A percentile compares a stretch with the other conserved stretches of the same genome.
phyloP scores from a whole-genome alignment of 2,797 vertebrate species.

The Scarus forsteni region DNA sequence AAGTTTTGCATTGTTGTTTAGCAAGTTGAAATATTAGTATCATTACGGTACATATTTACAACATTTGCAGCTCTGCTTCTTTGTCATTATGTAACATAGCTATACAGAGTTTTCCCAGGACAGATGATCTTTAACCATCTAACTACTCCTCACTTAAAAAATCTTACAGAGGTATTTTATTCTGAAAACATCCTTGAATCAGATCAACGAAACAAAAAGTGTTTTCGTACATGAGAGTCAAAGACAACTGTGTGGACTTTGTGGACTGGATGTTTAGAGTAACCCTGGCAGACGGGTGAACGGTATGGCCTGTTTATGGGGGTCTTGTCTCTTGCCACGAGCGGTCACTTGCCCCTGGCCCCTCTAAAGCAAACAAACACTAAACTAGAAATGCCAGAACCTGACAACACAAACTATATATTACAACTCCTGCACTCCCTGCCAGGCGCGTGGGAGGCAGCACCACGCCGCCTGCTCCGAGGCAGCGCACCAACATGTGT shows the following conservation, averaged over 20 bases:
- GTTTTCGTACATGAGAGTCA: slow-evolving; percentile 9
- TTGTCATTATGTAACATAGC: slow-evolving; percentile 44
- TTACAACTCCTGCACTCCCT: slow-evolving; percentile 43
- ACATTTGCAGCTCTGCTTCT: neutral
- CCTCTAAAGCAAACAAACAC: slow-evolving; percentile 77
- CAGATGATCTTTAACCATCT: slow-evolving; percentile 14
- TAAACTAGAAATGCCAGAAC: slow-evolving; percentile 70
- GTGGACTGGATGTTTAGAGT: slow-evolving; percentile 19
- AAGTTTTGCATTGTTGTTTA: neutral
- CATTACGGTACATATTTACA: neutral
- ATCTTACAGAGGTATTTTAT: neutral
- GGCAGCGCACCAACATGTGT: slow-evolving; percentile 26
- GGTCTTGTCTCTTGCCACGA: slow-evolving; percentile 71
- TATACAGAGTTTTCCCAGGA: slow-evolving; percentile 11
- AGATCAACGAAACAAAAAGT: slow-evolving; percentile 4
- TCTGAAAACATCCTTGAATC: slow-evolving; percentile 1
- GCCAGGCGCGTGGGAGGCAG: slow-evolving; percentile 60
- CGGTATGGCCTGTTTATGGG: slow-evolving; percentile 56
- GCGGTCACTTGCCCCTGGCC: slow-evolving; percentile 73
- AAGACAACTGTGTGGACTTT: neutral
- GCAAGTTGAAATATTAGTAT: slow-evolving; percentile 12
- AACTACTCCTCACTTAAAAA: slow-evolving; percentile 13
- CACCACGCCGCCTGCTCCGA: slow-evolving; percentile 22
- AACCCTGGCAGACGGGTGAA: slow-evolving; percentile 32
- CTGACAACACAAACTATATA: slow-evolving; percentile 72